Evolutionary conservation across 1,140 invertebrate species (phyloP).

Genomic region (Brachionus paranguensis): DNA sequence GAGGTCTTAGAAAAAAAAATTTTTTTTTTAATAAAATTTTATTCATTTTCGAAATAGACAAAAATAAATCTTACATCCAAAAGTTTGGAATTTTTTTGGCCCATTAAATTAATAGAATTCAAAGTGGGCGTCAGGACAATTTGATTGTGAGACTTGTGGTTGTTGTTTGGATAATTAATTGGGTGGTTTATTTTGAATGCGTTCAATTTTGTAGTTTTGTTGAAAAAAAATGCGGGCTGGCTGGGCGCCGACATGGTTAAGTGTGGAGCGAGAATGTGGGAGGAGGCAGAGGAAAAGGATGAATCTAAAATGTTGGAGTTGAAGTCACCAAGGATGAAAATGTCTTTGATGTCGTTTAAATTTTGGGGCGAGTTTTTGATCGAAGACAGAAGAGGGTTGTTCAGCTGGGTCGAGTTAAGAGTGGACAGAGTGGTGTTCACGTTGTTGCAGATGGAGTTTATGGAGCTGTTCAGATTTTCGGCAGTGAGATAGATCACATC

Average conservation of each 20-base stretch:
- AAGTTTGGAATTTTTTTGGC: constrained; percentile 1
- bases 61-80: background rate
- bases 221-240: constrained; percentile 1
- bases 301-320: background rate
- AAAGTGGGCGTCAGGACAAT: background rate
- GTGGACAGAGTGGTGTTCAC: background rate
- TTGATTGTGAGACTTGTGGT: background rate
- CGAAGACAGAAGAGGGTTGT: background rate
- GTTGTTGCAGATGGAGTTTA: background rate
- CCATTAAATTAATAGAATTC: background rate
- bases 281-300: background rate
- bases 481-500: constrained; percentile 11
- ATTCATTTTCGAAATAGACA: background rate
- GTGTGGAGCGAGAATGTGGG: background rate
- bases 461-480: constrained; percentile 7
- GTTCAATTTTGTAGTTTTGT: background rate
- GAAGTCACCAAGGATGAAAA: background rate
- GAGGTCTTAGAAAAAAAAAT: background rate
- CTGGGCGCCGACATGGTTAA: background rate
- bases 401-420: background rate
- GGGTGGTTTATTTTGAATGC: constrained; percentile 20
- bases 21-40: too few species aligned
- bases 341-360: constrained; percentile 21
- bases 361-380: constrained; percentile 1
- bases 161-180: background rate